phyloP scores from a whole-genome alignment of 2,888 invertebrate genomes.

The Oeneis ivallda region DNA sequence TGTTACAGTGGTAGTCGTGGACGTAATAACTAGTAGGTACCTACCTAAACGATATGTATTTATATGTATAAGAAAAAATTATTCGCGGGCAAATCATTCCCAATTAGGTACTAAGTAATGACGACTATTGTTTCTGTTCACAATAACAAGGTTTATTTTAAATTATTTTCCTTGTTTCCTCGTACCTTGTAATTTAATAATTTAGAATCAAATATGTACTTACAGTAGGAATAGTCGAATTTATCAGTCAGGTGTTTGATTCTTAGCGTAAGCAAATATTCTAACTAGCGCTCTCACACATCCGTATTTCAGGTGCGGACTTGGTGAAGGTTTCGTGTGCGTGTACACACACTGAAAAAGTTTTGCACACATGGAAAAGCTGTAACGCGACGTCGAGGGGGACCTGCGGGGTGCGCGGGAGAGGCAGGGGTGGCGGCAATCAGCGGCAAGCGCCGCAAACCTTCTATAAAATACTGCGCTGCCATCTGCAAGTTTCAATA shows the following conservation, averaged over 20 bases:
- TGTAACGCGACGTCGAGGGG: conserved; percentile 41
- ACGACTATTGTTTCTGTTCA: not conserved
- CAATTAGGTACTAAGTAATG: not conserved
- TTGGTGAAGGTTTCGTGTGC: conserved; percentile 44
- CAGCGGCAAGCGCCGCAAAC: conserved; percentile 57
- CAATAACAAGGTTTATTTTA: conserved; percentile 1
- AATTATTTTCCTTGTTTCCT: conserved; percentile 12
- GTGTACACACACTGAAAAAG: conserved; percentile 45
- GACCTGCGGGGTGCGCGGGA: conserved; percentile 39
- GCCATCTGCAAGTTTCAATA: conserved; percentile 81
- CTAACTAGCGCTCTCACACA: conserved; percentile 21
- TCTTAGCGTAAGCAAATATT: conserved; percentile 18
- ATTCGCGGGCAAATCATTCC: no score
- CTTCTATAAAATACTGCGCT: conserved; percentile 77
- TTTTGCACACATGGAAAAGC: conserved; percentile 40
- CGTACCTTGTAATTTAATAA: not conserved
- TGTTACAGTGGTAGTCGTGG: no score
- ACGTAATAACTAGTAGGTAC: no score
- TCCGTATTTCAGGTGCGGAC: conserved; percentile 41
- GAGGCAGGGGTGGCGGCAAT: conserved; percentile 47
- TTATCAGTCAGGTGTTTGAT: not conserved
- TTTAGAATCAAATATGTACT: not conserved
- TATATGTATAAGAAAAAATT: not conserved
- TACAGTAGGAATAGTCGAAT: not conserved
- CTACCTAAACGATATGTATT: not conserved